Percentiles rank a stretch among this genome's conserved stretches.
These are phyloP conservation scores for Pelecanus crispus DNA, from an alignment of 2,113 vertebrate genomes.

Conservation along the genomic window DNA sequence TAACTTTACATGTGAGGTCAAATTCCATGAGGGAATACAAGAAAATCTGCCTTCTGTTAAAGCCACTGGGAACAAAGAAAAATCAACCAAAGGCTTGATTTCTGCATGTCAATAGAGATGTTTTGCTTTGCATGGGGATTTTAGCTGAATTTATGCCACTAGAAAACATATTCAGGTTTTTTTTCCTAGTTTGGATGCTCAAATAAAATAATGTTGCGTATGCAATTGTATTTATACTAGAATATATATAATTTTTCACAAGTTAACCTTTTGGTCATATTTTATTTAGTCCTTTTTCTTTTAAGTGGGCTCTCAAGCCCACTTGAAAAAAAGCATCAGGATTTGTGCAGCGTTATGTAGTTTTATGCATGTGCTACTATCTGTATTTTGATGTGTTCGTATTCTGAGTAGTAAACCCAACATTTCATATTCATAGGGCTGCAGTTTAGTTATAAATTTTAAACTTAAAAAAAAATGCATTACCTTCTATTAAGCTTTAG, in stretches of 20 bases:
- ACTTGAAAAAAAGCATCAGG: background rate
- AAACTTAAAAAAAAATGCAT: background rate
- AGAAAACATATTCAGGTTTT: background rate
- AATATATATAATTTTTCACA: background rate
- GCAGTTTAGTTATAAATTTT: background rate
- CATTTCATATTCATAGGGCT: background rate
- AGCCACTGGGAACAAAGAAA: background rate
- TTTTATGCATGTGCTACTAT: background rate
- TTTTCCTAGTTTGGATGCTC: background rate
- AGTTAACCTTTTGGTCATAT: background rate
- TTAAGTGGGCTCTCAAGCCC: background rate
- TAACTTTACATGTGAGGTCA: rapidly evolving
- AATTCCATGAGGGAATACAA: background rate
- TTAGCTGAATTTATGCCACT: background rate
- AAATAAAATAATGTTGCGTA: background rate
- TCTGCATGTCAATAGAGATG: background rate
- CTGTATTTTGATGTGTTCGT: background rate
- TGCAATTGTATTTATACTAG: background rate
- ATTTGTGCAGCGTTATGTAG: background rate
- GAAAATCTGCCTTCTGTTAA: background rate
- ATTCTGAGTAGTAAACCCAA: background rate
- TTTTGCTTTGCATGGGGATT: background rate
- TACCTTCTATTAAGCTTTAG: background rate
- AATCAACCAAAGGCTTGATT: background rate
- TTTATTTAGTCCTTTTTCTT: background rate